A percentile compares a stretch with the other conserved stretches of the same genome.
Conservation (phyloP, 2,797 vertebrate species). For the Halcyon chelicuti region DNA sequence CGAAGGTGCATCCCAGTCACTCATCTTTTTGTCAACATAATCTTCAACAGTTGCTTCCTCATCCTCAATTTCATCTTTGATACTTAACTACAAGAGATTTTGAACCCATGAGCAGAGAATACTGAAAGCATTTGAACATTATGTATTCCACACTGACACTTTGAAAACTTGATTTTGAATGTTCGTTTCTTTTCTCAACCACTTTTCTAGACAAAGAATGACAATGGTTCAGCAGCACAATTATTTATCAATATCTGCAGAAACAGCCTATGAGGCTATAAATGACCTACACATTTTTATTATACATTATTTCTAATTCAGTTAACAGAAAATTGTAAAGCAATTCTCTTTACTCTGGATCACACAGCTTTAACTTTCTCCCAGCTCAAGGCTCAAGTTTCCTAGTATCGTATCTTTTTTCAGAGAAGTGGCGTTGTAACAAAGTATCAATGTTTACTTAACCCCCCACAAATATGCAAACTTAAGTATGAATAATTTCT, state of each 20-base stretch:
- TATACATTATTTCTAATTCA: neutral
- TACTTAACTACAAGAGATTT: slow-evolving; percentile 83
- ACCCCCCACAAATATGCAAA: neutral
- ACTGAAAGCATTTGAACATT: neutral
- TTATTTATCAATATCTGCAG: neutral
- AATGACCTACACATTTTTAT: neutral
- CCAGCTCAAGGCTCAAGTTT: neutral
- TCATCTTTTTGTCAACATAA: slow-evolving; percentile 90
- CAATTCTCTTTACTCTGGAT: neutral
- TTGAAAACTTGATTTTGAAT: neutral
- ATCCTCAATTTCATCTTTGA: slow-evolving; percentile 93
- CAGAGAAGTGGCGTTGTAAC: neutral
- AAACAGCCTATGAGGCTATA: neutral
- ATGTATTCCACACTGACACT: neutral
- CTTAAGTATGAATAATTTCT: neutral
- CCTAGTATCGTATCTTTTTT: neutral
- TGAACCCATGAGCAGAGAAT: neutral
- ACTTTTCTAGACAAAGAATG: neutral
- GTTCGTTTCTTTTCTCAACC: neutral
- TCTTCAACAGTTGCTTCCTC: slow-evolving; percentile 90
- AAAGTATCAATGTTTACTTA: neutral
- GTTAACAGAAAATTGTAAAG: neutral
- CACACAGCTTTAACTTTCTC: neutral
- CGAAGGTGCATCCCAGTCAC: slow-evolving; percentile 78
- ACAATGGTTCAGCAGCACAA: neutral